Conservation (phyloP, 2,797 vertebrate genomes). For the Mormyrops attenuatus region DNA sequence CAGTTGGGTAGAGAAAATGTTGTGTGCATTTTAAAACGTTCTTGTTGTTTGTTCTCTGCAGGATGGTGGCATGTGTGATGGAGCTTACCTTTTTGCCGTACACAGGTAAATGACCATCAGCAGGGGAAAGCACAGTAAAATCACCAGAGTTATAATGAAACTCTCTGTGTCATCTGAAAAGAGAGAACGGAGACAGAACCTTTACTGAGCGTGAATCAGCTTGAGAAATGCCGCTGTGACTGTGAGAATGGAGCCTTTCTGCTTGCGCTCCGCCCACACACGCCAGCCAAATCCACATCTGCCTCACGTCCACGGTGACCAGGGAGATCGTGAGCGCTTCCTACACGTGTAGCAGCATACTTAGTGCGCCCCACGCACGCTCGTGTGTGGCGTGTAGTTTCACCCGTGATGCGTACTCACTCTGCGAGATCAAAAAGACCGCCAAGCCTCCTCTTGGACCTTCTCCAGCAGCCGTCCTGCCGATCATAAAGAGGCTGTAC, state of each 20-base stretch:
- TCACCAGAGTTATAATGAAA: not conserved
- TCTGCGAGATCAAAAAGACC: slow-evolving; percentile 22
- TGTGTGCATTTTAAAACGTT: not conserved
- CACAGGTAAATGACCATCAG: slow-evolving; percentile 51
- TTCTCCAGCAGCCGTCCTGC: slow-evolving; percentile 68
- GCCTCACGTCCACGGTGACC: not conserved
- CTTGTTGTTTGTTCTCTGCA: not conserved
- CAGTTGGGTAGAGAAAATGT: not conserved
- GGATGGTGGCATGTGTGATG: not conserved
- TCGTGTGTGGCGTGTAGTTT: too few relatives aligned
- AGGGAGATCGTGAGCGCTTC: not conserved
- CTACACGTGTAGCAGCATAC: not conserved
- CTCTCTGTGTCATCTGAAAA: slow-evolving; percentile 44
- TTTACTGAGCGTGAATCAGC: not conserved
- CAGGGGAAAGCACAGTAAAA: slow-evolving; percentile 14
- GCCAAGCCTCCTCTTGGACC: slow-evolving; percentile 42
- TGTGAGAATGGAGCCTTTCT: not conserved
- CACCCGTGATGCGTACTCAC: slow-evolving; percentile 32
- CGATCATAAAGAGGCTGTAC: slow-evolving; percentile 73
- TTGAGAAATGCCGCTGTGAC: not conserved
- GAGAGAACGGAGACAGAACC: not conserved
- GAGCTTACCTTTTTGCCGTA: slow-evolving; percentile 63
- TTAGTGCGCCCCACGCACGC: not conserved
- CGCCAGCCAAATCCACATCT: not conserved
- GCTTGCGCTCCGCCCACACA: not conserved